Base-by-base conservation (phyloP, 2,113 vertebrate species). In the Osmerus mordax region DNA sequence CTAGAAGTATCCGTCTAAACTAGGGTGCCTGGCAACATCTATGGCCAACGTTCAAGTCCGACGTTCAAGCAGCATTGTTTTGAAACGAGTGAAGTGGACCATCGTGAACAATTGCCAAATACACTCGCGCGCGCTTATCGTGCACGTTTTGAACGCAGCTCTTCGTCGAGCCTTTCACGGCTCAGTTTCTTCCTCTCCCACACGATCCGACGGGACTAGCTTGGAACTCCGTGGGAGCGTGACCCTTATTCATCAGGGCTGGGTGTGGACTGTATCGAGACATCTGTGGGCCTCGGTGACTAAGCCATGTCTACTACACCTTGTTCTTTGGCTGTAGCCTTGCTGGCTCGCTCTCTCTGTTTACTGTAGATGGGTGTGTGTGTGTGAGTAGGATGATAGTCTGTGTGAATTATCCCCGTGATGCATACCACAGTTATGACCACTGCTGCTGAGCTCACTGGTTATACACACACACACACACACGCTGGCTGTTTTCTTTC, bases 231-330 rank as follows among this genome's bases (percentile, higher is more conserved):
- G 69, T 59, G 71, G 67, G 19, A 79, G 70, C 73, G 65, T 69
- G 72, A 74, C 61, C 69, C 66, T 69, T 77, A 62, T 77, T 77
- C 76, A 67, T 84, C 58, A 74, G 69, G 73, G 7, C 16, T 74
- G 71, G 80, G 80, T 78, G 75, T 80, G 70, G 64, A 66, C 66
- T 71, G 25, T 52, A 75, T 77, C 47, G n/a, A 71, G 53, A 70
- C 79, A 79, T 78, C 78, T 84, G 67, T 72, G 59, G n/a, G 56
- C 23, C 63, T 62, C 64, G 52, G 53, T 56, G 70, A 74, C 25
- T 72, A 56, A 60, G 63, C 68, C 7, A 32, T 47, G 64, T 56
- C 60, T 68, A 72, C 76, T 77, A 73, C 72, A 67, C 76, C 78
- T 71, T 69, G 55, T 29, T 75, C 60, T 73, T 28, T 19, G 21